Percentiles rank a stretch among this genome's conserved stretches.
Evolutionary conservation across 1,140 invertebrate species (phyloP).

Genomic region (Triops longicaudatus): DNA sequence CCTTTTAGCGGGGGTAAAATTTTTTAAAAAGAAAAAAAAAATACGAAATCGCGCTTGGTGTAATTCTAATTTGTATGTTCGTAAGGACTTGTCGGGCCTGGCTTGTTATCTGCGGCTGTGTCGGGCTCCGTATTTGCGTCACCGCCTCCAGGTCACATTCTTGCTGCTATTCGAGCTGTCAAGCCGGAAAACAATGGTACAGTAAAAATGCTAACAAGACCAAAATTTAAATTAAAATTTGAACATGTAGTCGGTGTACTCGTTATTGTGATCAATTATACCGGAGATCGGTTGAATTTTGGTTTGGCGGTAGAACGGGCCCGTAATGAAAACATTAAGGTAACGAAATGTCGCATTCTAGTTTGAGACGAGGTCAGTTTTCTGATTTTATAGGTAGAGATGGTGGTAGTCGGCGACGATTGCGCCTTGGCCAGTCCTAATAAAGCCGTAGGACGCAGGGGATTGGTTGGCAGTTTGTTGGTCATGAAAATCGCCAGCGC

Average conservation of each 20-base stretch:
- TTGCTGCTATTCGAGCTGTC: slow-evolving; percentile 53
- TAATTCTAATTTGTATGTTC: slow-evolving; percentile 20
- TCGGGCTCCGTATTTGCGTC: slow-evolving; percentile 69
- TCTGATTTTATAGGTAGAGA: slow-evolving; percentile 46
- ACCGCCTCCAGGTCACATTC: slow-evolving; percentile 58
- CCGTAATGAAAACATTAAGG: slow-evolving; percentile 52
- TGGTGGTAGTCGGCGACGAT: slow-evolving; percentile 63
- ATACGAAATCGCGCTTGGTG: too few species aligned
- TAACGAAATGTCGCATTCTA: slow-evolving; percentile 36
- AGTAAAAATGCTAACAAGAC: neutral
- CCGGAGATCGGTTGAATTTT: slow-evolving; percentile 78
- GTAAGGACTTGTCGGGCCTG: slow-evolving; percentile 65
- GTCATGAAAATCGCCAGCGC: slow-evolving; percentile 68
- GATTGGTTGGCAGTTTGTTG: slow-evolving; percentile 63
- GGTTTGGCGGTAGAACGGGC: slow-evolving; percentile 69
- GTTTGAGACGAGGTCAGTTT: neutral
- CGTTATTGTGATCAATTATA: slow-evolving; percentile 74
- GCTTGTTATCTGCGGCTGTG: slow-evolving; percentile 65
- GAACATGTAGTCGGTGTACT: slow-evolving; percentile 54
- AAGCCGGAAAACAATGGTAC: slow-evolving; percentile 47
- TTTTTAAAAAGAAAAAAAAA: neutral
- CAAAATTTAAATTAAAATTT: slow-evolving; percentile 21
- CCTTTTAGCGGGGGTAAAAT: slow-evolving; percentile 60
- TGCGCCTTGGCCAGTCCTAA: slow-evolving; percentile 50
- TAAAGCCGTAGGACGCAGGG: slow-evolving; percentile 55